Conservation (phyloP, 2,113 vertebrate genomes). For the Pontoporia blainvillei region DNA sequence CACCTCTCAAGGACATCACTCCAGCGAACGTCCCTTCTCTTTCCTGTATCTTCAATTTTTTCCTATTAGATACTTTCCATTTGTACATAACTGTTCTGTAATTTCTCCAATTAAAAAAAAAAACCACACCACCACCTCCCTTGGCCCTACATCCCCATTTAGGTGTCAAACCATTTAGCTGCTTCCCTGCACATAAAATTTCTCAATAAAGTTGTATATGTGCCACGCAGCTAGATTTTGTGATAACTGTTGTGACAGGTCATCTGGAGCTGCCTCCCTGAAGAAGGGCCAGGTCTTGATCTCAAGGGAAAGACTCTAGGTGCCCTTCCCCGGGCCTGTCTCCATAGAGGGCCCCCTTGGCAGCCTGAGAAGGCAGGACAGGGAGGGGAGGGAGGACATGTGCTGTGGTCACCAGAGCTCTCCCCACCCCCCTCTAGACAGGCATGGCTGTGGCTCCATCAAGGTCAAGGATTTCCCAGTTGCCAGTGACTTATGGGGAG, state of each 20-base stretch:
- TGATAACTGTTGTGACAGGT: not conserved
- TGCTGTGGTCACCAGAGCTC: rapidly evolving
- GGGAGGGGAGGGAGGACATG: too few species aligned
- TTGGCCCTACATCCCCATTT: not conserved
- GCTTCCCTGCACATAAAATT: not conserved
- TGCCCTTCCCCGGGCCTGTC: rapidly evolving
- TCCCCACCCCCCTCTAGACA: too few species aligned
- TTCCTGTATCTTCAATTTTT: not conserved
- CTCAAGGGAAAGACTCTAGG: not conserved
- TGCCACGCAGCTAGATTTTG: not conserved
- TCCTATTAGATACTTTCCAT: not conserved
- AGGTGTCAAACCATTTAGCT: not conserved
- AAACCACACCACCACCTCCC: not conserved
- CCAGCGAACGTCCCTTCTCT: not conserved
- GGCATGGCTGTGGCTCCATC: not conserved
- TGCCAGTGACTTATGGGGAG: rapidly evolving
- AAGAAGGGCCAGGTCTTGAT: not conserved
- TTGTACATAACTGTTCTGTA: not conserved
- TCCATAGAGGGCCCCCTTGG: not conserved
- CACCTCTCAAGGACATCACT: not conserved
- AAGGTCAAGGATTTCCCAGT: not conserved
- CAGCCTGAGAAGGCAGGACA: not conserved
- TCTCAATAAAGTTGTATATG: not conserved
- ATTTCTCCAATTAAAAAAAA: not conserved
- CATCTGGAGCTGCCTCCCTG: not conserved